These are phyloP conservation scores for Coelinius sp. DNA, from an alignment of 2,888 invertebrate genomes.

Conservation along the genomic window DNA sequence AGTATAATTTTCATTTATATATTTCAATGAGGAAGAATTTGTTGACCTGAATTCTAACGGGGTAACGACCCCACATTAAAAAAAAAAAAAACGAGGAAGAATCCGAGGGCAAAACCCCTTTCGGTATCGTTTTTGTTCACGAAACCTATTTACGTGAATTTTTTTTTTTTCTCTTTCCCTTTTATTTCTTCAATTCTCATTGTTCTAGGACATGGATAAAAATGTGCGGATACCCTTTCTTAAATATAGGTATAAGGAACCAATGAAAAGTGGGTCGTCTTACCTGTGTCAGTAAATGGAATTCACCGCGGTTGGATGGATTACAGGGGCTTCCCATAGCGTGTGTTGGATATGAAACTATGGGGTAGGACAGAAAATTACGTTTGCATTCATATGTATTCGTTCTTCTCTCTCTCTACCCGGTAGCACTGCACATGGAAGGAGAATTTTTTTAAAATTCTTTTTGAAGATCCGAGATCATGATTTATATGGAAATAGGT, in stretches of 20 bases:
- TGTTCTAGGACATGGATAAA: conserved; percentile 36
- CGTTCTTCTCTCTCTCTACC: conserved; percentile 8
- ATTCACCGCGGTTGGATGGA: conserved; percentile 39
- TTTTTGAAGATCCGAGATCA: conserved; percentile 33
- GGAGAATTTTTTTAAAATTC: not conserved
- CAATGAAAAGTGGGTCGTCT: conserved; percentile 59
- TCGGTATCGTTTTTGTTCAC: conserved; percentile 46
- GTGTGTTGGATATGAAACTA: conserved; percentile 35
- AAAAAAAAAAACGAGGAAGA: conserved; percentile 47
- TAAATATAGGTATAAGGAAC: conserved; percentile 52
- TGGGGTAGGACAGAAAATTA: conserved; percentile 41
- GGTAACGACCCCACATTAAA: conserved; percentile 65
- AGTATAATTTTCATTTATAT: conserved; percentile 50
- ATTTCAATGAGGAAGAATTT: conserved; percentile 48
- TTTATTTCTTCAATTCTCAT: conserved; percentile 38
- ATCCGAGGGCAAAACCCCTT: conserved; percentile 49
- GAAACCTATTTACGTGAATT: conserved; percentile 39
- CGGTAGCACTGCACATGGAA: conserved; percentile 13
- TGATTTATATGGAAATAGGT: conserved; percentile 38
- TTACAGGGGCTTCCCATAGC: conserved; percentile 16
- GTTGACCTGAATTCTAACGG: conserved; percentile 65
- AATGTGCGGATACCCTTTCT: conserved; percentile 52
- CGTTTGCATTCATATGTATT: conserved; percentile 40
- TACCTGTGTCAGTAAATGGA: conserved; percentile 52
- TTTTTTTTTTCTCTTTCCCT: conserved; percentile 45